Percentiles rank a stretch among this genome's conserved stretches.
Evolutionary conservation across 2,113 vertebrate genomes (phyloP).

Genomic region (Lophochroa leadbeateri): DNA sequence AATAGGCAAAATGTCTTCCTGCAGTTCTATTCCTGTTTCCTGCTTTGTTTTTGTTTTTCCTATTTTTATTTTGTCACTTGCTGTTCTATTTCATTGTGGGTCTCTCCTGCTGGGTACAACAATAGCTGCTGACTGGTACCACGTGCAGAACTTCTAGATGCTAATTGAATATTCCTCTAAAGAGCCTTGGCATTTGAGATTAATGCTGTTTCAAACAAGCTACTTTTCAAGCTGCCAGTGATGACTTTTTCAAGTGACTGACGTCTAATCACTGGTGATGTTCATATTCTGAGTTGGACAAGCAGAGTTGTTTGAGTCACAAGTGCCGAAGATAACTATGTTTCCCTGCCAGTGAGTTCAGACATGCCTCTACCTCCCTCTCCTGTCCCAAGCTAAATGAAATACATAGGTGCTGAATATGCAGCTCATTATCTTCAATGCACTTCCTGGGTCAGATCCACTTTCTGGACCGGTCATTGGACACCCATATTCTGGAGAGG

Average conservation of each 20-base stretch:
- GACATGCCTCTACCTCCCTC: neutral
- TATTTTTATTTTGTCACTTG: neutral
- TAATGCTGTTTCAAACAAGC: neutral
- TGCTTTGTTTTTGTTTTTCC: neutral
- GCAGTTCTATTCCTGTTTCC: neutral
- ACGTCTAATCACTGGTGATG: neutral
- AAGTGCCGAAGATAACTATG: neutral
- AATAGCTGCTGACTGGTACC: neutral
- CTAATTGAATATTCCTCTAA: neutral
- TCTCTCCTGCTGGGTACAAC: neutral
- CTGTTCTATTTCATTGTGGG: neutral
- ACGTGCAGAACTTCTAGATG: neutral
- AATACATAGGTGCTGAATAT: neutral
- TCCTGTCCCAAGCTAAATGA: neutral
- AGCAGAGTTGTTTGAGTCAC: neutral
- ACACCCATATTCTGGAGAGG: neutral
- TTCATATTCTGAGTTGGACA: neutral
- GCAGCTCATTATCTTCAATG: neutral
- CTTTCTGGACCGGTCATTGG: neutral
- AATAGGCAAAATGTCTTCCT: neutral
- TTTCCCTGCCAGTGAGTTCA: neutral
- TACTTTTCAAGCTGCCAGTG: neutral
- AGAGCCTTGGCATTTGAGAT: neutral
- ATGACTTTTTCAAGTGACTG: neutral
- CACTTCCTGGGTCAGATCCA: neutral